Conservation (phyloP, 2,113 vertebrate genomes). For the Malurus alboscapulatus region DNA sequence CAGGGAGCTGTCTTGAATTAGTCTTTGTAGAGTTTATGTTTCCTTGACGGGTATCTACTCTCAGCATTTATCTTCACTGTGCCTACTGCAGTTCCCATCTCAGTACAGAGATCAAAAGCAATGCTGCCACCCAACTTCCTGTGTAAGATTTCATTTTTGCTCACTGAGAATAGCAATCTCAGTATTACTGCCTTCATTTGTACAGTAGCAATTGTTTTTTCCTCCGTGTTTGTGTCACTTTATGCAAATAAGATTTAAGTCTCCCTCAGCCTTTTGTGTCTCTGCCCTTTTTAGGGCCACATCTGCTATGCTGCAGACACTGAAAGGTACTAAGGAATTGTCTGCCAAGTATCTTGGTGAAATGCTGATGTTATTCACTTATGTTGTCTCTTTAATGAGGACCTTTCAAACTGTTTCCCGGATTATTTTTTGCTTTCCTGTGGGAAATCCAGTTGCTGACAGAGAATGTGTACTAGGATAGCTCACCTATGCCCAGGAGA, state of each 20-base stretch:
- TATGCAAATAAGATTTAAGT: neutral
- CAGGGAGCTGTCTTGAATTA: neutral
- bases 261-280: neutral
- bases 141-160: neutral
- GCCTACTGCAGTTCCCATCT: neutral
- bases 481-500: neutral
- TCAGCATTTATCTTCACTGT: neutral
- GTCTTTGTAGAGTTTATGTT: neutral
- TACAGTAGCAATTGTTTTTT: neutral
- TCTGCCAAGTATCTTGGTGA: neutral
- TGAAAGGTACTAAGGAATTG: neutral
- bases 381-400: accelerated
- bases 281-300: neutral
- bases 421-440: neutral
- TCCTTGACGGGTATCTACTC: neutral
- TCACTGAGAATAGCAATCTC: neutral
- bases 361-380: neutral
- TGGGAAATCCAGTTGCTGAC: neutral
- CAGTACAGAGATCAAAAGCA: neutral
- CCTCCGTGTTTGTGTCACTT: neutral
- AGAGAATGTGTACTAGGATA: neutral
- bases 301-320: neutral
- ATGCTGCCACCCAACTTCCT: neutral
- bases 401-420: neutral
- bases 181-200: neutral